These are phyloP conservation scores for Cryptotis parvus DNA, from an alignment of 2,113 vertebrate species.

Conservation along the genomic window DNA sequence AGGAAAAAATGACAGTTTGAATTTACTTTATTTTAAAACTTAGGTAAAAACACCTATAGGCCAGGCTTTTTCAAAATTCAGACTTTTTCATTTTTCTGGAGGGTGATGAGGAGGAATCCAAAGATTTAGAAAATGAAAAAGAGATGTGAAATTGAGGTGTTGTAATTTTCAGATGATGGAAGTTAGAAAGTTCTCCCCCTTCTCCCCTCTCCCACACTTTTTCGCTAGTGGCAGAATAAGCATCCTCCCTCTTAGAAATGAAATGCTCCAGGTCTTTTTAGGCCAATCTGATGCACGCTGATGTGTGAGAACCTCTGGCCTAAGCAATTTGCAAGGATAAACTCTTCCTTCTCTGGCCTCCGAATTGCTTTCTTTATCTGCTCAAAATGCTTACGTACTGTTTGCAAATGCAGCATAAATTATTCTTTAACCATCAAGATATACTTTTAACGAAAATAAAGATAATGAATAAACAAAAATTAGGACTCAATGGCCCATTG, in stretches of 20 bases:
- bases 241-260: neutral
- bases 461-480: neutral
- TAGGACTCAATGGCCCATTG: neutral
- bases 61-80: neutral
- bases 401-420: neutral
- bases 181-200: neutral
- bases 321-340: neutral
- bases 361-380: neutral
- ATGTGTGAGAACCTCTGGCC: neutral
- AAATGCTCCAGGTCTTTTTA: neutral
- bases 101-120: too few species aligned
- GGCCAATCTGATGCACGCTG: rapidly evolving
- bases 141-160: neutral
- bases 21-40: conserved; percentile 6
- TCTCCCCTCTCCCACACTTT: rapidly evolving
- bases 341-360: neutral
- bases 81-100: neutral
- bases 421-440: neutral
- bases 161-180: neutral
- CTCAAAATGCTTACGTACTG: neutral
- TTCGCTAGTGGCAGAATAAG: rapidly evolving
- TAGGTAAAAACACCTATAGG: neutral
- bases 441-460: neutral
- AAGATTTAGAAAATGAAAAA: neutral
- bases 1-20: neutral